Evolutionary conservation across 2,888 invertebrate species (phyloP).

Genomic region (Cataglyphis rosenhaueri): DNA sequence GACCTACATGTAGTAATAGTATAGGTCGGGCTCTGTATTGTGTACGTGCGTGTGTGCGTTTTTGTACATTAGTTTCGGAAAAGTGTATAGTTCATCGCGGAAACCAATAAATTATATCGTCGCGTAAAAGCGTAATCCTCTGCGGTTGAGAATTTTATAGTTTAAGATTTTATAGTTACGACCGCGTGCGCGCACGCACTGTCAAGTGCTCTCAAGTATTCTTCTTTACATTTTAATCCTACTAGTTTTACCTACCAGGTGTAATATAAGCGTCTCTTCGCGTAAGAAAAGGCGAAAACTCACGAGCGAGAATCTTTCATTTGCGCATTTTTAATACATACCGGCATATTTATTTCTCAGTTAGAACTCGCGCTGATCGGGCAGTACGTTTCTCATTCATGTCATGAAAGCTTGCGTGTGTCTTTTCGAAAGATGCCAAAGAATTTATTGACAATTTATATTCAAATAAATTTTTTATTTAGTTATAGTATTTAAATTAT

Average conservation of each 20-base stretch:
- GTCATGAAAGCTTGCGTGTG: background rate
- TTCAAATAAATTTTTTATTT: background rate
- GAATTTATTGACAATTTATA: background rate
- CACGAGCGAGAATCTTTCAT: background rate
- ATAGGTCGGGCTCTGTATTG: background rate
- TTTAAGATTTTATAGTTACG: slow-evolving; percentile 22
- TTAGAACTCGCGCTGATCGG: background rate
- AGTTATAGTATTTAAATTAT: background rate
- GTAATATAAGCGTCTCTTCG: background rate
- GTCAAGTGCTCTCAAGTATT: slow-evolving; percentile 19
- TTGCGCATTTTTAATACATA: background rate
- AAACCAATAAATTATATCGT: slow-evolving; percentile 56
- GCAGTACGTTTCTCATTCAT: background rate
- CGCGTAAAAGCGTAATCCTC: slow-evolving; percentile 47
- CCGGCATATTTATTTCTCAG: background rate
- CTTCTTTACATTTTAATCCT: slow-evolving; percentile 45
- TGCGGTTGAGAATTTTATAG: slow-evolving; percentile 24
- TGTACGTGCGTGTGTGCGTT: too few species aligned
- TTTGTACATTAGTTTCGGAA: slow-evolving; percentile 9
- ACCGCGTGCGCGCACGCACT: background rate
- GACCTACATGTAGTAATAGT: slow-evolving; percentile 45
- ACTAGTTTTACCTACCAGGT: slow-evolving; percentile 16
- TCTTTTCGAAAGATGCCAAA: background rate
- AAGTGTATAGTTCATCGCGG: slow-evolving; percentile 48
- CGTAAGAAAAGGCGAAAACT: background rate